Evolutionary conservation across 2,113 vertebrate genomes (phyloP).

Genomic region (Thamnophis sirtalis): DNA sequence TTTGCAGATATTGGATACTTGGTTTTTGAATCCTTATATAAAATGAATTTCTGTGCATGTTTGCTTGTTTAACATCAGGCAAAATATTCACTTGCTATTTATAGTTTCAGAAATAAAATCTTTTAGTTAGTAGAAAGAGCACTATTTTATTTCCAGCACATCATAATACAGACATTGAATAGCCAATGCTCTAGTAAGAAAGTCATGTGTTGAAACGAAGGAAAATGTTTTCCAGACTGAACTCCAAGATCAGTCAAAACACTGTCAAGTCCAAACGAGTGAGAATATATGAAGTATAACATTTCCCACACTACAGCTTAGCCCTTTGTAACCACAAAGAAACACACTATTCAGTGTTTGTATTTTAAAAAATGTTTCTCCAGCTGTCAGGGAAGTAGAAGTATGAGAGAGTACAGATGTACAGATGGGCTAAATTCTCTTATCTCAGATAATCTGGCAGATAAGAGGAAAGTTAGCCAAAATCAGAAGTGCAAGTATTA

Average conservation of each 20-base stretch:
- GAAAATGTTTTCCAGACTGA: not conserved
- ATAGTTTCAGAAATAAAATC: not conserved
- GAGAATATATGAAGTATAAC: conserved; percentile 17
- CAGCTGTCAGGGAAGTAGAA: conserved; percentile 34
- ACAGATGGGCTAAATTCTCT: conserved; percentile 18
- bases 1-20: not conserved
- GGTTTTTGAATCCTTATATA: not conserved
- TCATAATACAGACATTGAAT: conserved; percentile 13
- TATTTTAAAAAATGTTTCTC: conserved; percentile 39
- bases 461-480: conserved; percentile 6
- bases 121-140: not conserved
- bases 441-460: conserved; percentile 8
- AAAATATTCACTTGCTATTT: not conserved
- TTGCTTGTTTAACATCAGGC: not conserved
- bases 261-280: conserved; percentile 6
- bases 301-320: not conserved
- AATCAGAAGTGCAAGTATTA: not conserved
- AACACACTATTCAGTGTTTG: conserved; percentile 40
- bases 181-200: conserved; percentile 1
- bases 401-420: conserved; percentile 29
- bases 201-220: not conserved
- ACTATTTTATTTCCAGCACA: not conserved
- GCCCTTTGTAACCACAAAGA: not conserved
- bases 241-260: conserved; percentile 28
- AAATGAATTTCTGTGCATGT: not conserved